Evolutionary conservation across 2,888 invertebrate genomes (phyloP), one percentile per base, ranked within the genome.

Genomic region (Stenotaenia linearis): DNA sequence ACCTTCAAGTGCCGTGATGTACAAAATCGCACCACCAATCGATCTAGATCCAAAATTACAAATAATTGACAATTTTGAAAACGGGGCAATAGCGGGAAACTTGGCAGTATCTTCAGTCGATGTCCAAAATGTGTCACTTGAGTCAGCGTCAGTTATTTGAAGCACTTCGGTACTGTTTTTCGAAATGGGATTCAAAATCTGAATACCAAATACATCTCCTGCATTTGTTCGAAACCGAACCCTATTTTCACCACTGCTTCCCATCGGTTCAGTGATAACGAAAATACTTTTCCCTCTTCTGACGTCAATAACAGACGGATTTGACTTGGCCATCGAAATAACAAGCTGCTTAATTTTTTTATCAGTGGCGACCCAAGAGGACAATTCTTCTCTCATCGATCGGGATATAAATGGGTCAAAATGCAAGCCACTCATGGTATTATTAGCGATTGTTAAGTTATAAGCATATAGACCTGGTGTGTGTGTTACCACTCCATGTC

Each of bases 401-500:
- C 28, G 69, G 1, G 69, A 69, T 69, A 69, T 69, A 28, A 92
- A 93, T 0, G 98, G 96, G 87, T 98, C 93, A 85, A 98, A 98
- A 79, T 93, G 91, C 82, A 99, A 92, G 0, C 98, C 99, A 50
- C 96, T 93, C 79, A 92, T 88, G 40, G 90, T 90, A 85, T 98
- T 98, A 82, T 93, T 92, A 85, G 93, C 92, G 80, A 97, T 92
- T 0, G 89, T 88, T 7, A 93, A 92, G 80, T 93, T 92, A 84
- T 85, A 83, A 4, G 88, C 83, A 6, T 85, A 84, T 30, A 89
- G 83, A 21, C 96, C 96, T 30, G 97, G 88, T 86, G 96, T 94
- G 84, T 96, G 93, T 81, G 97, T 91, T 84, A 94, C 92, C 10
- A 98, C 91, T 10, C 98, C 98, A 83, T 94, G 95, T 4, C 95